Base-by-base conservation (phyloP, 2,797 vertebrate genomes). In the Sebastiscus albofasciatus region DNA sequence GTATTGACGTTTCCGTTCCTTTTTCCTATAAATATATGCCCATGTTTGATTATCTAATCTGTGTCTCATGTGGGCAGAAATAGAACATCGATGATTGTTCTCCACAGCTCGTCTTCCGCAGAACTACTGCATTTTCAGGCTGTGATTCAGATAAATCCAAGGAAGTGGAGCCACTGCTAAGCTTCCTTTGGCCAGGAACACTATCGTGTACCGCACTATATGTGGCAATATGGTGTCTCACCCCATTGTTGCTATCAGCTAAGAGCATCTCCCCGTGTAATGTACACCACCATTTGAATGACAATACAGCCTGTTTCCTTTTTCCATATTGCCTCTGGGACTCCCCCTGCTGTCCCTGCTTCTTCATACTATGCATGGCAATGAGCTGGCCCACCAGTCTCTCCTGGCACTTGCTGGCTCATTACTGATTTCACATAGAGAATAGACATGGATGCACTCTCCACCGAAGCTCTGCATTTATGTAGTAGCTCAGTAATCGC, bases 281-380 rank as follows among this genome's bases (percentile, higher is more conserved):
- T 82, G 29, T 82, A 75, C 81, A 34, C 79, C 55, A 39, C 70
- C 71, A 67, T 72, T 74, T 87, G 72, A 85, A 70, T 76, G 75
- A 81, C 69, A 89, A 70, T 86, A 84, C 34, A 39, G 67, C 16
- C 33, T 54, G 77, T 81, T 92, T 84, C 70, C 75, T 83, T 83
- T 80, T 80, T 46, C 61, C 52, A 77, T 86, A 80, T 86, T 60
- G 78, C 85, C 74, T 78, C 60, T 62, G 79, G 80, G 87, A 85
- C 67, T 77, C 79, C 79, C 84, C 84, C 79, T 70, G 78, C 83
- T 82, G 87, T 85, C 71, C 68, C 65, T 73, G 79, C 81, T 62
- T 82, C 83, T 82, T 80, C 69, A 82, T 77, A 83, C 82, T 46
- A 77, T 89, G 89, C 88, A 92, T 88, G 86, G 72, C 82, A 93